Base-by-base conservation (phyloP, 2,888 invertebrate genomes). In the Drosophila falleni region DNA sequence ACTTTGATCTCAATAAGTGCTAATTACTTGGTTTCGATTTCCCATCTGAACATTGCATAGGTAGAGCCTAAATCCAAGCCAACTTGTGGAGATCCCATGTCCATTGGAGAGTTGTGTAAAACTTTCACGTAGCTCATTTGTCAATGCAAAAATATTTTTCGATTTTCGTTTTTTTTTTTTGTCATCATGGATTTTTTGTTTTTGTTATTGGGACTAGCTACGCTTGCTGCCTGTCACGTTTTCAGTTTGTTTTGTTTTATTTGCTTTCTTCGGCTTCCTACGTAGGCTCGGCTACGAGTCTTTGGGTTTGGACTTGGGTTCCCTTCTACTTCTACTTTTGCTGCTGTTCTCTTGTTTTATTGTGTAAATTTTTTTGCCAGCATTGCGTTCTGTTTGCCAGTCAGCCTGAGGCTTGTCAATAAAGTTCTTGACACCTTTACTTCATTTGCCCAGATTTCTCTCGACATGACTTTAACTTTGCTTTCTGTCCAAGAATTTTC, bases 381-480 rank as follows among this genome's bases (percentile, higher is more conserved):
- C 79, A 53, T 68, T 75, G 58, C 67, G 68, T 66, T 78, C 39
- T 80, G 77, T 78, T 78, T 80, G 63, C 73, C 65, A 60, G 62
- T 44, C 79, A 75, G 76, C 74, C 73, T 62, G 73, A 68, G 80
- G 85, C 77, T 73, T 85, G 89, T 86, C 85, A 86, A 89, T 89
- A 89, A 87, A 81, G 81, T 81, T 87, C 89, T 86, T 86, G 85
- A 86, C 85, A 86, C 85, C 89, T 89, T 86, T 89, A 78, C 81
- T 89, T 89, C 80, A 89, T 85, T 85, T 85, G 79, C 71, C 55
- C 83, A 85, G 87, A 85, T 89, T 87, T 87, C 76, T 82, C 87
- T 78, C 53, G 70, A 70, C 80, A 80, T 85, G 88, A 85, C 85
- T 88, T 74, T 81, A 67, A 67, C 76, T 85, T 87, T 85, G 79